Base-by-base conservation (phyloP, 2,113 vertebrate genomes). In the Osmerus eperlanus region DNA sequence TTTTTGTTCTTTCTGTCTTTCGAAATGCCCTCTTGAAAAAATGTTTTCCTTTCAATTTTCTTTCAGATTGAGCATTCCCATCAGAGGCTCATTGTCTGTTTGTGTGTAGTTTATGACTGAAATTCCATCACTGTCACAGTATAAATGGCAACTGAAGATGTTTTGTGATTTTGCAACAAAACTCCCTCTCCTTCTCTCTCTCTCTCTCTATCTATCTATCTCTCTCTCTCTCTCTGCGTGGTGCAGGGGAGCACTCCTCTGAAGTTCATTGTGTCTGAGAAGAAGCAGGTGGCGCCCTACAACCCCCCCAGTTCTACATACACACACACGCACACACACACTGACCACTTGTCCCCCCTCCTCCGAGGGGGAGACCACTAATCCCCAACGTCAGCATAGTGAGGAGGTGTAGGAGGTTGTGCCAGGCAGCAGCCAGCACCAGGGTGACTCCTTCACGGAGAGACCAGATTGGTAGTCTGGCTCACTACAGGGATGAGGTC, bases 321-420 rank as follows among this genome's bases (percentile, higher is more conserved):
- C 67, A 55, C 56, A 51, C 62, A 64, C 68, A 72, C 71, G 70
- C 71, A 59, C 55, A 32, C 36, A 29, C 61, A 32, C 67, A 62
- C 68, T 13, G 32, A 56, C 52, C 51, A 75, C 71, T 68, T 6
- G 2, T 36, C 51, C 78, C 81, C 80, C 76, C 78, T 13, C 82
- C 83, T 23, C 73, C 70, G 61, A 41, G 61, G 74, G 4, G 82
- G 77, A 87, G 82, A 67, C 82, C 79, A 68, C 81, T 91, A 92
- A 92, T 91, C 90, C 89, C 78, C 86, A 83, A 84, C 81, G 88
- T 92, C 87, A 91, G 87, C 87, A 89, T 75, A 81, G 78, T 72
- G 87, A 71, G 85, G 68, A 67, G 81, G 83, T 79, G 75, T 78
- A 32, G 83, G 84, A 60, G 29, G 16, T 84, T 85, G 87, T 88